Evolutionary conservation across 37 sponge, comb jelly and placozoan genomes (phyloP), one percentile per base, ranked within the genome.

Genomic region (Aplysina aerophoba): DNA sequence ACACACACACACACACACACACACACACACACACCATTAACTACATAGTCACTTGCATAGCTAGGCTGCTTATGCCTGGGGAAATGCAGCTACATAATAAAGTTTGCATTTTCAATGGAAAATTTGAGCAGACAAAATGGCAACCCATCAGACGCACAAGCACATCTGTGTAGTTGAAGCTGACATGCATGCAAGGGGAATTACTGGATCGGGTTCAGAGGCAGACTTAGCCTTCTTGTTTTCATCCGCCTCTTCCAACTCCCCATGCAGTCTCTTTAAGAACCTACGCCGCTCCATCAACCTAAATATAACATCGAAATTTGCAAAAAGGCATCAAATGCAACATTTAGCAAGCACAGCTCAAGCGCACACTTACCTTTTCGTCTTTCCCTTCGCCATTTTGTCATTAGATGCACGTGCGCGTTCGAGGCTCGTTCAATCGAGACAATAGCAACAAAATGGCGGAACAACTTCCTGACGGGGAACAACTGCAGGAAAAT

Each of bases 261-360:
- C 54, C 11, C 38, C 78, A 16, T 40, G 54, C 37, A 75, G 78
- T 50, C 54, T 75, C 53, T 75, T 75, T 4, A 75, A 12, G 50
- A 75, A 75, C 22, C 78, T 31, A 19, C 78, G 37, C 37, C 25
- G 1, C 78, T 75, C 41, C 78, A 75, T 75, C 78, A 75, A 50
- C 54, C 78, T 75, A 41, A 44, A 44, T 44, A 44, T 44, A 44
- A 44, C 50, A 44, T 62, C 4, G 64, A 27, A 14, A 4, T 5
- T 62, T n/a, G 11, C 12, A 6, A 62, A 62, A 62, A 28, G 12
- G 28, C 59, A 58, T 15, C 59, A 58, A 15, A 58, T 58, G 64
- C 64, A 28, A 28, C 28, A 11, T 28, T n/a, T 62, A 13, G 24
- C 64, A 13, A 62, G 24, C 27, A 27, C n/a, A n/a, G n/a, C n/a